A percentile compares a stretch with the other conserved stretches of the same genome.
Evolutionary conservation across 2,113 vertebrate genomes (phyloP).

Genomic region (Antechinus flavipes): DNA sequence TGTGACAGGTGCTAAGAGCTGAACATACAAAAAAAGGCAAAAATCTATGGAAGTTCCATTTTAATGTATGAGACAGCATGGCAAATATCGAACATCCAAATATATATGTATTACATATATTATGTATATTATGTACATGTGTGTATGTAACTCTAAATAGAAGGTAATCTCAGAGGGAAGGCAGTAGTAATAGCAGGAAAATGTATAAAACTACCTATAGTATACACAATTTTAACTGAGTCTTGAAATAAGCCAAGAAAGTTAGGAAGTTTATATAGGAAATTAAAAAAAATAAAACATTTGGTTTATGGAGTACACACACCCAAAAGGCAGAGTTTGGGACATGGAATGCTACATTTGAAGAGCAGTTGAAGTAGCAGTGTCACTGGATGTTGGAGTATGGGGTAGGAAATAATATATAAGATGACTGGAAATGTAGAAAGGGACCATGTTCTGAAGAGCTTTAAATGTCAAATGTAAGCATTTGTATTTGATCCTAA

Average conservation of each 20-base stretch:
- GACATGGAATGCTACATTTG: background rate
- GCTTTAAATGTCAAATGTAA: background rate
- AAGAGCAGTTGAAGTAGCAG: background rate
- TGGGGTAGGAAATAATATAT: background rate
- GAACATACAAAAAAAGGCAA: background rate
- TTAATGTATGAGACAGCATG: background rate
- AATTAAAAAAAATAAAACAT: background rate
- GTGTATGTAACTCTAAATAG: background rate
- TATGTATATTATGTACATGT: background rate
- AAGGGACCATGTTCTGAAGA: background rate
- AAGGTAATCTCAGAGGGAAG: background rate
- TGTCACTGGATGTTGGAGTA: background rate
- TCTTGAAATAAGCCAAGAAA: background rate
- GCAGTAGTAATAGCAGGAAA: background rate
- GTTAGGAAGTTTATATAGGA: background rate
- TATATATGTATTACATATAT: background rate
- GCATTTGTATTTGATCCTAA: background rate
- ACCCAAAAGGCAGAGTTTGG: background rate
- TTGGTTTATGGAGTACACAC: background rate
- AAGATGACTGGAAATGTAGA: background rate
- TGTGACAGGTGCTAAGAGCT: background rate
- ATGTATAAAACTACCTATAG: background rate
- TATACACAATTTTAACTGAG: background rate
- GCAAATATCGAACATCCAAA: background rate
- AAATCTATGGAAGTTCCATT: background rate